These are phyloP conservation scores for Drosophila guanche DNA, from an alignment of 1,140 invertebrate genomes.

Conservation along the genomic window DNA sequence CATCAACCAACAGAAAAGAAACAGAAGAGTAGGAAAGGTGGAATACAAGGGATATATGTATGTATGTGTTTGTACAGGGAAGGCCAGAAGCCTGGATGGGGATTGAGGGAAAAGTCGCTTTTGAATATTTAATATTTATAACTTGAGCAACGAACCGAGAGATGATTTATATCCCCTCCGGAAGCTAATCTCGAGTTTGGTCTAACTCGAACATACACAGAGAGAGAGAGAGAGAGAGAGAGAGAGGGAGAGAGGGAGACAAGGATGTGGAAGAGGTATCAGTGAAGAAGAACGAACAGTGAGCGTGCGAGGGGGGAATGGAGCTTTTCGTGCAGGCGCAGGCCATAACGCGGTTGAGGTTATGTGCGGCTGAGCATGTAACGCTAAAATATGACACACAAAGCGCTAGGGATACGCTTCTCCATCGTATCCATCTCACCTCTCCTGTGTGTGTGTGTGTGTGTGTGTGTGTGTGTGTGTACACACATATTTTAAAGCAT, in stretches of 20 bases:
- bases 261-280: slow-evolving; percentile 1
- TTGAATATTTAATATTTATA: slow-evolving; percentile 82
- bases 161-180: slow-evolving; percentile 80
- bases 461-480: slow-evolving; percentile 14
- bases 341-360: slow-evolving; percentile 57
- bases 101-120: slow-evolving; percentile 55
- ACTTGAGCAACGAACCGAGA: slow-evolving; percentile 78
- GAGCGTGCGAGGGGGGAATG: slow-evolving; percentile 15
- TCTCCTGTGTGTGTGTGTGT: slow-evolving; percentile 18
- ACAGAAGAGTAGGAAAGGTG: slow-evolving; percentile 11
- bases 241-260: slow-evolving; percentile 2
- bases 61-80: not conserved
- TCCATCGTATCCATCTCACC: slow-evolving; percentile 7
- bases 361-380: slow-evolving; percentile 49
- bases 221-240: slow-evolving; percentile 5
- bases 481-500: slow-evolving; percentile 68
- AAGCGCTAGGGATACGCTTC: slow-evolving; percentile 8
- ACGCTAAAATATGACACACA: slow-evolving; percentile 51
- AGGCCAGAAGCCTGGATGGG: slow-evolving; percentile 22
- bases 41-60: slow-evolving; percentile 10
- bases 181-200: slow-evolving; percentile 77
- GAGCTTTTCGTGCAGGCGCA: slow-evolving; percentile 57
- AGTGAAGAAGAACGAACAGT: not conserved
- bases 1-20: slow-evolving; percentile 11
- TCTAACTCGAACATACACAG: slow-evolving; percentile 51